Conservation (phyloP, 53 echinoderm and acorn worm species). For the Crossaster papposus region DNA sequence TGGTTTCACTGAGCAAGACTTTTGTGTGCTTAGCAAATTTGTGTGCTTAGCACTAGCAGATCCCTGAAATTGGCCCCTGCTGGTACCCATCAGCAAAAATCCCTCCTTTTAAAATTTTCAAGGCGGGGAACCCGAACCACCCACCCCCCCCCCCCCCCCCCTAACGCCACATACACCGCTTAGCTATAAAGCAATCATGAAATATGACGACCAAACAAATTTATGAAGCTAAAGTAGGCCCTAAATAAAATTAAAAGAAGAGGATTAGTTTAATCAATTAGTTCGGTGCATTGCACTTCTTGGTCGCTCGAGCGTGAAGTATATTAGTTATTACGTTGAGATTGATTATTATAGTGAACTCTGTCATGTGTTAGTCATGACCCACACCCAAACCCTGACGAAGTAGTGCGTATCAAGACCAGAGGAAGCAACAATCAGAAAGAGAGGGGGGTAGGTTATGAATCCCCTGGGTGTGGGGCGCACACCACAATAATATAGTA, state of each 20-base stretch:
- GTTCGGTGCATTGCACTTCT: constrained; percentile 27
- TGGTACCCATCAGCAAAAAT: too few species aligned
- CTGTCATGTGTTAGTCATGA: background rate
- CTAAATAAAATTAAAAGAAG: background rate
- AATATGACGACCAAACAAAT: background rate
- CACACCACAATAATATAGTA: background rate
- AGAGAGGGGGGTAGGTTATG: background rate
- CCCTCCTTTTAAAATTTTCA: too few species aligned
- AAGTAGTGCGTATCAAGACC: background rate
- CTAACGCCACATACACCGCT: too few species aligned
- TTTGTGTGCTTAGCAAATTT: too few species aligned
- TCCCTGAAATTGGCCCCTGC: too few species aligned
- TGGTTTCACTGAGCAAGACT: too few species aligned
- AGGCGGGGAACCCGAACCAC: too few species aligned
- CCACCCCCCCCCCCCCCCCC: too few species aligned
- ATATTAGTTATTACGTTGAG: background rate
- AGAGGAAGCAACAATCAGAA: background rate
- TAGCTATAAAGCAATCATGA: background rate
- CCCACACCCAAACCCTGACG: background rate
- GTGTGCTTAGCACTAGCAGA: too few species aligned
- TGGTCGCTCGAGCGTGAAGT: background rate
- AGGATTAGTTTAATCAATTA: background rate
- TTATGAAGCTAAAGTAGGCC: background rate
- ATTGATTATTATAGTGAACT: constrained; percentile 20
- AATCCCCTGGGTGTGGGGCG: background rate